Base-by-base conservation (phyloP, 2,797 vertebrate species). In the Pseudochirops cupreus region DNA sequence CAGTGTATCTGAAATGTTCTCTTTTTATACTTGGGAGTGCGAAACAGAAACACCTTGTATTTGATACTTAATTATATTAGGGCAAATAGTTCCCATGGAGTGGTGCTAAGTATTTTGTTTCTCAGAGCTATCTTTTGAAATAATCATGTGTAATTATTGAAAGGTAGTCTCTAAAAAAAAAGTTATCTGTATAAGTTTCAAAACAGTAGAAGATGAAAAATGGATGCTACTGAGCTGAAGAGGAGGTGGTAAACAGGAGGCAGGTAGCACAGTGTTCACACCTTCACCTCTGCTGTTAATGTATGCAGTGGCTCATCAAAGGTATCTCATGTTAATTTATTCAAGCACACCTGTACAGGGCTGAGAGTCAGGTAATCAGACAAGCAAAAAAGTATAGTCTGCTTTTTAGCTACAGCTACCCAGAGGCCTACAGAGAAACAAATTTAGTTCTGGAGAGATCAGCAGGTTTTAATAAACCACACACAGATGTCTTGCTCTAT, bases 301-400 rank as follows among this genome's bases (percentile, higher is more conserved):
- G 98, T 99, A 99, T 99, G 99, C 99, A 99, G 99, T 96, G 99
- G 99, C 99, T 99, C 99, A 98, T 99, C 99, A 98, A 98, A 99
- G 98, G 96, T 98, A 99, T 99, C 98, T 98, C 98, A 98, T 98
- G 99, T 98, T 99, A 99, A 99, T 99, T 99, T 99, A 99, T 99
- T 99, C 99, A 95, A 98, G 98, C 98, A 99, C 99, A 99, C 99
- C 99, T 99, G 98, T 98, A 98, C 92, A 98, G 99, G 98, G 98
- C 95, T 96, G 62, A 97, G 98, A 99, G 95, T 98, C 98, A 99
- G 98, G 98, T 99, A 98, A 98, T 97, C 97, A 98, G 97, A 97
- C 89, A 94, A 96, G 97, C 97, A 97, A 97, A 98, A 97, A 97
- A 97, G 94, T 95, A 97, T 97, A 62, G 82, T 96, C 93, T 98